Evolutionary conservation across 1,140 invertebrate species (phyloP).

Genomic region (Palaemon carinicauda): DNA sequence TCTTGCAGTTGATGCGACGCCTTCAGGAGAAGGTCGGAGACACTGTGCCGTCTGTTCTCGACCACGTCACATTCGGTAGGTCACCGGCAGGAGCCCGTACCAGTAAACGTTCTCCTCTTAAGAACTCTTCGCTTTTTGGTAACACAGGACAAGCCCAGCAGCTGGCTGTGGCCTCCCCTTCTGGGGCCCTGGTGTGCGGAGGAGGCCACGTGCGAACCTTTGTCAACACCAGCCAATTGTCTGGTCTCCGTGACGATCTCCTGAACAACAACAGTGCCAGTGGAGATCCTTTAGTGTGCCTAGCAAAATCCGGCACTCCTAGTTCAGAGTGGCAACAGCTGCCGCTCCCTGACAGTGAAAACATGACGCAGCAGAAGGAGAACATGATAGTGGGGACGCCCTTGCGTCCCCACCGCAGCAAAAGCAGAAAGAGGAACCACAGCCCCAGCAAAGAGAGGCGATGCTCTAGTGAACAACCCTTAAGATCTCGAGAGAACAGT

Average conservation of each 20-base stretch:
- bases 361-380: slow-evolving; percentile 57
- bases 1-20: slow-evolving; percentile 57
- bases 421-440: slow-evolving; percentile 26
- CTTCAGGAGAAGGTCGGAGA: slow-evolving; percentile 58
- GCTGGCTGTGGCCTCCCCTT: slow-evolving; percentile 53
- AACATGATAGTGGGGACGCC: slow-evolving; percentile 43
- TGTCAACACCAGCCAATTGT: slow-evolving; percentile 46
- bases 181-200: slow-evolving; percentile 43
- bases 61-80: slow-evolving; percentile 51
- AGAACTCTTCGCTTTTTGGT: slow-evolving; percentile 52
- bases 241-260: slow-evolving; percentile 50
- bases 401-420: slow-evolving; percentile 51
- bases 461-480: background rate
- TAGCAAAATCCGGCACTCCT: slow-evolving; percentile 31
- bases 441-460: slow-evolving; percentile 21
- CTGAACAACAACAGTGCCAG: slow-evolving; percentile 49
- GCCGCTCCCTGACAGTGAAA: slow-evolving; percentile 25
- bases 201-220: slow-evolving; percentile 42
- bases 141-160: slow-evolving; percentile 17
- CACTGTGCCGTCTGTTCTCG: slow-evolving; percentile 32
- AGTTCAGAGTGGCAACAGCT: slow-evolving; percentile 51
- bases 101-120: slow-evolving; percentile 34
- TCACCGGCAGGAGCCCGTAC: background rate
- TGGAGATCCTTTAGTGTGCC: slow-evolving; percentile 41
- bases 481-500: slow-evolving; percentile 11